These are phyloP conservation scores for Mythimna impura DNA, from an alignment of 2,888 invertebrate species.

Conservation along the genomic window DNA sequence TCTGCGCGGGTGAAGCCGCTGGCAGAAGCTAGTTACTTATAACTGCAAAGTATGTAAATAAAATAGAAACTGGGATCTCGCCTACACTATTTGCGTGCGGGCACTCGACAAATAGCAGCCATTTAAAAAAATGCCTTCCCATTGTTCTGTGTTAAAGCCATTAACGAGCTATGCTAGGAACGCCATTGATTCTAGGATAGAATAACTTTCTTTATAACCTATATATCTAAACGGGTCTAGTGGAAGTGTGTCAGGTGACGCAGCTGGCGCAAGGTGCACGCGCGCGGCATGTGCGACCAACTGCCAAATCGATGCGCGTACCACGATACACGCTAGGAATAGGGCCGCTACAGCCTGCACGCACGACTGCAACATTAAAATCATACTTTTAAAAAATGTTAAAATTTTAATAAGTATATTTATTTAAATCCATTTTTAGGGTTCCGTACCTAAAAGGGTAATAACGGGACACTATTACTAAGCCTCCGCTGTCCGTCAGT, in stretches of 20 bases:
- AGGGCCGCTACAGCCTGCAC: constrained; percentile 31
- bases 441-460: no score
- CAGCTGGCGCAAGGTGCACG: constrained; percentile 83
- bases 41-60: not conserved
- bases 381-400: no score
- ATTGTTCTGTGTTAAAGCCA: not conserved
- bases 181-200: constrained; percentile 46
- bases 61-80: not conserved
- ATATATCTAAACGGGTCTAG: constrained; percentile 69
- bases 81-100: no score
- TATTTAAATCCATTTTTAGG: no score
- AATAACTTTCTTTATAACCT: constrained; percentile 65
- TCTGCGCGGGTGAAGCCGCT: no score
- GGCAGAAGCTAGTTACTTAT: no score
- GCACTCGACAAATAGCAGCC: no score
- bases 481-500: no score
- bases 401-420: no score
- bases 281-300: constrained; percentile 72
- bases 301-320: constrained; percentile 67
- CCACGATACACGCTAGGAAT: constrained; percentile 55
- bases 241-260: constrained; percentile 77
- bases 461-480: no score
- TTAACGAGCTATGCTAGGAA: constrained; percentile 19
- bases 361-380: not conserved
- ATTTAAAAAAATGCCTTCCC: no score